These are phyloP conservation scores for Psilanteris sp. DNA, from an alignment of 1,140 invertebrate genomes.

Conservation along the genomic window DNA sequence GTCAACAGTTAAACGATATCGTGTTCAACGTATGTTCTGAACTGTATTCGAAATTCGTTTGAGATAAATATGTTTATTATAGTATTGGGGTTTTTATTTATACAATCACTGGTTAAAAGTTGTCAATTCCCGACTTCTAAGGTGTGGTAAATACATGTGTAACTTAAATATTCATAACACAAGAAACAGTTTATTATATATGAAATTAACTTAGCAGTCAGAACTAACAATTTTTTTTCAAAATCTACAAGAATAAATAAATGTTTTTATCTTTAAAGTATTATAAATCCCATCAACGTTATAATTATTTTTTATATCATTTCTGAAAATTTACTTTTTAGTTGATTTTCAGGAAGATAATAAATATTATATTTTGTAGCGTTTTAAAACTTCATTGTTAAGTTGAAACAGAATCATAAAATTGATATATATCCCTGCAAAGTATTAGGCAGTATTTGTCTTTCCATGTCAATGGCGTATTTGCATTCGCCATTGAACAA, in stretches of 20 bases:
- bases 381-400: slow-evolving; percentile 9
- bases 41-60: slow-evolving; percentile 29
- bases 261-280: slow-evolving; percentile 4
- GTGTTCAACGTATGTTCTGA: slow-evolving; percentile 10
- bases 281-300: slow-evolving; percentile 18
- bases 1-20: slow-evolving; percentile 6
- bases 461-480: slow-evolving; percentile 53
- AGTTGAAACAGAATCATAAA: slow-evolving; percentile 27
- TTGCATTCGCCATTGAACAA: slow-evolving; percentile 44
- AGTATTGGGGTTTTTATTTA: slow-evolving; percentile 15
- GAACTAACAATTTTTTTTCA: slow-evolving; percentile 9
- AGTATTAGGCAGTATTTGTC: slow-evolving; percentile 49
- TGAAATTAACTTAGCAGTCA: slow-evolving; percentile 22
- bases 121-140: slow-evolving; percentile 34
- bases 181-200: neutral
- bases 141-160: slow-evolving; percentile 3
- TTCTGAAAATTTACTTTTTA: slow-evolving; percentile 22
- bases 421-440: slow-evolving; percentile 29
- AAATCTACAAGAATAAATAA: slow-evolving; percentile 13
- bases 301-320: slow-evolving; percentile 30
- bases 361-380: slow-evolving; percentile 12
- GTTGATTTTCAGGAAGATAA: slow-evolving; percentile 19
- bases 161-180: slow-evolving; percentile 1
- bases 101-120: neutral
- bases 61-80: slow-evolving; percentile 25